Conservation (phyloP, 2,888 invertebrate genomes). For the Drosophila niveifrons region DNA sequence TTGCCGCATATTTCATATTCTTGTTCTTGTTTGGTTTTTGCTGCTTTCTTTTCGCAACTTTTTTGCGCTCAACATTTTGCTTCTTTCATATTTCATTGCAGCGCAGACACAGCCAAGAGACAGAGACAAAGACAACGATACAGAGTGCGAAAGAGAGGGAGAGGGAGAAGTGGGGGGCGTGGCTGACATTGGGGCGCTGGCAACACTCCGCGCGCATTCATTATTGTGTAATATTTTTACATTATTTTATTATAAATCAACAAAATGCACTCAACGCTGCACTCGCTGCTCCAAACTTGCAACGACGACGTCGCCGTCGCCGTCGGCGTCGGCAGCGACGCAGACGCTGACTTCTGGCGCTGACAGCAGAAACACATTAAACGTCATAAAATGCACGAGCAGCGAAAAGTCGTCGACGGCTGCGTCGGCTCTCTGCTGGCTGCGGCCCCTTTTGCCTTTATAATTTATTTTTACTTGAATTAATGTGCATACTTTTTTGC, state of each 20-base stretch:
- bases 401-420: slow-evolving; percentile 70
- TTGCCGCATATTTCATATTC: slow-evolving; percentile 79
- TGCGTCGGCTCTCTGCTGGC: slow-evolving; percentile 22
- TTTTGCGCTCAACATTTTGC: slow-evolving; percentile 72
- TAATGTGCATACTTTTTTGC: slow-evolving; percentile 81
- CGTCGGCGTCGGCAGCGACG: slow-evolving; percentile 31
- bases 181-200: slow-evolving; percentile 8
- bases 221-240: slow-evolving; percentile 82
- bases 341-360: slow-evolving; percentile 70
- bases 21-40: slow-evolving; percentile 43
- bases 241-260: slow-evolving; percentile 84
- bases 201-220: slow-evolving; percentile 70
- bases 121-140: slow-evolving; percentile 9
- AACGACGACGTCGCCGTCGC: slow-evolving; percentile 40
- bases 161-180: not conserved
- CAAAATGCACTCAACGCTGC: slow-evolving; percentile 80
- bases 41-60: slow-evolving; percentile 63
- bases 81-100: slow-evolving; percentile 78
- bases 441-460: slow-evolving; percentile 61
- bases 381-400: slow-evolving; percentile 80
- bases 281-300: slow-evolving; percentile 61
- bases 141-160: slow-evolving; percentile 3
- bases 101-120: slow-evolving; percentile 44
- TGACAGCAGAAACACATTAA: slow-evolving; percentile 83
- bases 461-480: slow-evolving; percentile 81